Evolutionary conservation across 2,113 vertebrate genomes (phyloP), one percentile per base, ranked within the genome.

Genomic region (Amblyopsis rosae): DNA sequence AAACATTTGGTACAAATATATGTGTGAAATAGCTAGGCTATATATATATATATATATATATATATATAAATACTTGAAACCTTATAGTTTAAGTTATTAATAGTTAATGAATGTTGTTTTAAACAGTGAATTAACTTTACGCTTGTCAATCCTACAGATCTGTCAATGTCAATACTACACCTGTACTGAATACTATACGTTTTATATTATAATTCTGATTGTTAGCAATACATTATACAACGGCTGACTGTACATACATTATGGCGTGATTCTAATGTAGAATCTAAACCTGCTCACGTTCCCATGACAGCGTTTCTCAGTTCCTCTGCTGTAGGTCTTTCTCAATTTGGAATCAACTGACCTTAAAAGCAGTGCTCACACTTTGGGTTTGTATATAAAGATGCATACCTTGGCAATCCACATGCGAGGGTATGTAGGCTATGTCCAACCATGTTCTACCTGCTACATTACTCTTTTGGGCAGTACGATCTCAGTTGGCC

Each of bases 321-420:
- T 16, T 56, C 4, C 12, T 51, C 41, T 59, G 77, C 72, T 75
- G 79, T 17, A 15, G 46, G 50, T 57, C 67, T 73, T 77, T 78
- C 61, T 84, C 59, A 55, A 67, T 76, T 69, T 72, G 65, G 82
- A 82, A 86, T 75, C 12, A 48, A 47, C 82, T 81, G 81, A 50
- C 63, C 74, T 82, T 77, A 79, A 72, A 81, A 90, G 67, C 71
- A 70, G 73, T 73, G 50, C 63, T 85, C 73, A 86, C 62, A 62
- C 82, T 81, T 75, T 74, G 26, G 63, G 79, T 90, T 87, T 91
- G 82, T 88, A 86, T 86, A 91, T 86, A 84, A 89, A 88, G 83
- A 84, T 86, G 77, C 83, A 89, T 86, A 88, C 80, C 87, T 87
- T 89, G 86, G 88, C 88, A 87, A 83, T 67, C 82, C 82, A 76